Conservation (phyloP, 2,113 vertebrate genomes). For the Caranx melampygus region DNA sequence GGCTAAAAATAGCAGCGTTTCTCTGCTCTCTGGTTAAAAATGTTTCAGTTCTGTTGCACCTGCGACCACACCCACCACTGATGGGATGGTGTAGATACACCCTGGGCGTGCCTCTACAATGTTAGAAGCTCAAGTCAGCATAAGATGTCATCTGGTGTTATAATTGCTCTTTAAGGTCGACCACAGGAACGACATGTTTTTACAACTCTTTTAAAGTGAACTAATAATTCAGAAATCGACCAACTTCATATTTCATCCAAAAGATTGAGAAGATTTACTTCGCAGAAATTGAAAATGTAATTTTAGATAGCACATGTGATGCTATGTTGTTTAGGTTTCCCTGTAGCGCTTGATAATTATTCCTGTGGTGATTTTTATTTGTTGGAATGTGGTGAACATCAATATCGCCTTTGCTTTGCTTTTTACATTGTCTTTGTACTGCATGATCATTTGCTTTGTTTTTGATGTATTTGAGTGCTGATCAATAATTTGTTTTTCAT, state of each 20-base stretch:
- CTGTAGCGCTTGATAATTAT: not conserved
- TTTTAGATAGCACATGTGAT: not conserved
- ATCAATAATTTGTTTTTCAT: constrained; percentile 59
- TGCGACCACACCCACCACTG: not conserved
- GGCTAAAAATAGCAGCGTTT: not conserved
- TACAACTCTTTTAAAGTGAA: constrained; percentile 2
- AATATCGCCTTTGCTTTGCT: not conserved
- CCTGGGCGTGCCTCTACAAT: not conserved
- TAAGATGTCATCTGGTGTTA: constrained; percentile 5
- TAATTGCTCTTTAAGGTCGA: constrained; percentile 1
- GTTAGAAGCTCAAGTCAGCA: not conserved
- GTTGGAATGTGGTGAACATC: not conserved
- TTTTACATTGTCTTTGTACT: constrained; percentile 30
- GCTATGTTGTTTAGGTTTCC: not conserved
- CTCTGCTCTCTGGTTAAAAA: not conserved
- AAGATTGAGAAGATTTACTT: not conserved
- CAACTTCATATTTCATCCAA: not conserved
- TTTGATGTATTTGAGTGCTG: constrained; percentile 7
- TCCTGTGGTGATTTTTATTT: not conserved
- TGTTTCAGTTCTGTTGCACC: not conserved
- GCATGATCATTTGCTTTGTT: constrained; percentile 8
- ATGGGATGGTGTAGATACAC: not conserved
- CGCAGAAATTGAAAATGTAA: not conserved
- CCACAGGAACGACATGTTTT: not conserved
- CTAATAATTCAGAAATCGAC: constrained; percentile 7